Percentiles rank a stretch among this genome's conserved stretches.
phyloP scores from a whole-genome alignment of 2,113 vertebrate genomes.

The Microcebus tavaratra region DNA sequence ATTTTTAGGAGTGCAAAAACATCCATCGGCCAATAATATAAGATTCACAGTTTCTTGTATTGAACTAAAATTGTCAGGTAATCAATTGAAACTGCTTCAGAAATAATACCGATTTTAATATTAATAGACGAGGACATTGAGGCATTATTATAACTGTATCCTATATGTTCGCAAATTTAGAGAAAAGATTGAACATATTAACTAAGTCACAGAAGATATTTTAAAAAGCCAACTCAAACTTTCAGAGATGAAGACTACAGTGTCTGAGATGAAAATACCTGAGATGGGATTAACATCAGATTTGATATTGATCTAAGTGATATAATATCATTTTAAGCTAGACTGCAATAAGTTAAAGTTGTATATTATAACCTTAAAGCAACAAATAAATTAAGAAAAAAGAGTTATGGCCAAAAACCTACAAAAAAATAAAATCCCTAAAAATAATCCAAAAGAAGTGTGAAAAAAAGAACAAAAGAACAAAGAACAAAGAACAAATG shows the following conservation, averaged over 20 bases:
- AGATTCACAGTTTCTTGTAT: neutral
- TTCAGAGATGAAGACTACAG: neutral
- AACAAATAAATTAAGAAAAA: neutral
- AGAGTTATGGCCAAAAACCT: neutral
- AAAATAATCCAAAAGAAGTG: neutral
- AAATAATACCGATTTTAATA: constrained; percentile 1
- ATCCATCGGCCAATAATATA: neutral
- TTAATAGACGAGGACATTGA: neutral
- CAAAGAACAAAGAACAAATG: neutral
- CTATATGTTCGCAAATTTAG: neutral
- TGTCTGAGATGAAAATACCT: neutral
- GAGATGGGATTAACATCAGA: neutral
- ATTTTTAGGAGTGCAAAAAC: neutral
- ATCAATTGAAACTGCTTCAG: neutral
- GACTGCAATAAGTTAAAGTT: neutral
- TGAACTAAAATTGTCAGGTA: neutral
- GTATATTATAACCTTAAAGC: neutral
- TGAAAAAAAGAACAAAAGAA: neutral
- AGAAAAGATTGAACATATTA: constrained; percentile 4
- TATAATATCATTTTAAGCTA: neutral
- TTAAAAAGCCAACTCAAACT: neutral
- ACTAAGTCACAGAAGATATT: neutral
- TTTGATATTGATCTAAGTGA: neutral
- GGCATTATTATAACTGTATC: neutral
- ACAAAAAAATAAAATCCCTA: neutral